Evolutionary conservation across 2,888 invertebrate genomes (phyloP), one percentile per base, ranked within the genome.

Genomic region (Torymus auratus): DNA sequence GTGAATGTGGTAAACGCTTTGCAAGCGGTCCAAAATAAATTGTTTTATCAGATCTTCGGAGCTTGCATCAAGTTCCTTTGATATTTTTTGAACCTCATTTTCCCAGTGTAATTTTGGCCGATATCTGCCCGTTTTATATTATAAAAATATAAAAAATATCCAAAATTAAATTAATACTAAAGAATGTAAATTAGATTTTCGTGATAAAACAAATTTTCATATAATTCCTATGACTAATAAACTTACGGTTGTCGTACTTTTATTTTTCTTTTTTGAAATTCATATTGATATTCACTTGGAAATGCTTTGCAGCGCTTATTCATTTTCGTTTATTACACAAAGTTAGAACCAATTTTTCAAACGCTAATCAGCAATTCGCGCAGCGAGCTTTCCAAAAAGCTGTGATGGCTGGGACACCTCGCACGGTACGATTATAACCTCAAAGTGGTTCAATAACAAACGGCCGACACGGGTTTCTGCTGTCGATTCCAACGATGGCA

Each of bases 271-370:
- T 60, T 76, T 0, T 80, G 78, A 74, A 78, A 88, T 68, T 87
- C 85, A 12, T 80, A 61, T 14, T 81, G 83, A 81, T 87, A 87
- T 74, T 88, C 89, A 0, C 88, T 83, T 28, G 82, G 82, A 81
- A 85, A 84, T 60, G 82, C 71, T 58, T 56, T 73, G 15, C 70
- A 61, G 20, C n/a, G 80, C 65, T 83, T 73, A n/a, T 65, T 12
- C 80, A 82, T 82, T 58, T 61, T 78, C 71, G 0, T 4, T 28
- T 20, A 52, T 56, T 55, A 41, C 0, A 7, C 41, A 41, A 41
- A 0, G 1, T 41, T 41, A 5, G 41, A 41, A 7, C 41, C 41
- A 41, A 41, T 41, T 52, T 60, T 60, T 61, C 52, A 20, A 68
- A 50, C 20, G 14, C 20, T 68, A 5, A 17, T 56, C 23, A 11